Evolutionary conservation across 2,797 vertebrate species (phyloP).

Genomic region (Sebastes minor): DNA sequence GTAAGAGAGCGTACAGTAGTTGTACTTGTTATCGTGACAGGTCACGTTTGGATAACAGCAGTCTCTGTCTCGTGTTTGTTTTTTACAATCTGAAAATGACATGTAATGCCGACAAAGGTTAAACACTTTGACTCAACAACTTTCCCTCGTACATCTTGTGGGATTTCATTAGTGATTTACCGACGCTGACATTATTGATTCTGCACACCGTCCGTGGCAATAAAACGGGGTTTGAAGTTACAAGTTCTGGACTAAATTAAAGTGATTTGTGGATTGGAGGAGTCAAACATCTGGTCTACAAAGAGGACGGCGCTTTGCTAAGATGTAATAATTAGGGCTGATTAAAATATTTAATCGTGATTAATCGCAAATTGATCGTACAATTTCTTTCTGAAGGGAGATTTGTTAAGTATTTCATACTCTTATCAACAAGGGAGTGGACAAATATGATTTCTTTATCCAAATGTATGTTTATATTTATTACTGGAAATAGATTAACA

Average conservation of each 20-base stretch:
- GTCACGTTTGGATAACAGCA: conserved; percentile 9
- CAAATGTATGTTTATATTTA: no score
- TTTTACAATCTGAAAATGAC: not conserved
- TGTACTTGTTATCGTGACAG: conserved; percentile 11
- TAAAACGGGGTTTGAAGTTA: not conserved
- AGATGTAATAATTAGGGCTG: not conserved
- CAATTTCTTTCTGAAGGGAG: no score
- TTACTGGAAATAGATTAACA: no score
- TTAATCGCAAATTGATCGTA: no score
- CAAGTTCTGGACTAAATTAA: not conserved
- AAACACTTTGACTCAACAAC: not conserved
- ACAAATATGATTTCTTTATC: no score
- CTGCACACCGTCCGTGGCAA: not conserved
- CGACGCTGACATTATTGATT: not conserved
- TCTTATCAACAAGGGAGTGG: no score
- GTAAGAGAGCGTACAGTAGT: not conserved
- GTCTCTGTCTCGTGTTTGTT: not conserved
- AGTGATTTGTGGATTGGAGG: not conserved
- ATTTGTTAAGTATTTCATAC: no score
- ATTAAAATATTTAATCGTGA: no score
- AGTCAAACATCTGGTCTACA: not conserved
- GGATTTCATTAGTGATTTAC: not conserved
- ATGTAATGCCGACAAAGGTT: not conserved
- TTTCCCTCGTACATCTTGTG: not conserved
- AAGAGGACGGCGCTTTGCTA: not conserved